Base-by-base conservation (phyloP, 2,113 vertebrate species). In the Cathartes aura region DNA sequence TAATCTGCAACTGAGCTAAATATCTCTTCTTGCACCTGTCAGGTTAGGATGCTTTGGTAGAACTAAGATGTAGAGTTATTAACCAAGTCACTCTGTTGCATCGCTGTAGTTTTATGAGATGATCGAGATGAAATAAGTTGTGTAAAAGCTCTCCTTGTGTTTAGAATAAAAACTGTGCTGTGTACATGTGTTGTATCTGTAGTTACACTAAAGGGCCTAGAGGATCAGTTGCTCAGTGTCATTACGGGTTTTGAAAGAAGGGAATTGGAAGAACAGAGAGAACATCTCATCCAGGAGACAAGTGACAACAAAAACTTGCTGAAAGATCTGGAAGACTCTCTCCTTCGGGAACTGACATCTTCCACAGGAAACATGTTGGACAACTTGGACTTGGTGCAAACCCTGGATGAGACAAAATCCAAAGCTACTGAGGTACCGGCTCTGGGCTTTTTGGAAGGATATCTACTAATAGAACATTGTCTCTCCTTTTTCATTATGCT, bases 321-420 rank as follows among this genome's bases (percentile, higher is more conserved):
- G 27, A 99, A 99, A 96, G 98, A 99, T 79, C 98, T 99, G 13
- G 99, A 99, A 59, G 99, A 99, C 84, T 99, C 99, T 1, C 98
- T 99, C 67, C 98, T 99, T 34, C 98, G 98, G 45, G 99, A 99
- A 36, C 97, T 99, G 95, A 98, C 99, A 6, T 99, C 99, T 19
- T 99, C 99, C 95, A 99, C 99, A 1, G 99, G 99, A 53, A 99
- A 99, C 98, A 99, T 99, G 99, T 75, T 99, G 97, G 99, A 99
- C 96, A 99, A 99, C 2, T 98, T 98, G 36, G 99, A 99, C 96
- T 98, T 99, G 81, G 98, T 99, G 75, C 76, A 99, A 15, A 99
- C 99, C 3, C 96, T 99, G 89, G 99, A 99, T 83, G 99, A 99
- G 93, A 99, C 99, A 36, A 99, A 99, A 93, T 97, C 98, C 89